Conservation (phyloP, 2,888 invertebrate species). For the Andrena camellia region DNA sequence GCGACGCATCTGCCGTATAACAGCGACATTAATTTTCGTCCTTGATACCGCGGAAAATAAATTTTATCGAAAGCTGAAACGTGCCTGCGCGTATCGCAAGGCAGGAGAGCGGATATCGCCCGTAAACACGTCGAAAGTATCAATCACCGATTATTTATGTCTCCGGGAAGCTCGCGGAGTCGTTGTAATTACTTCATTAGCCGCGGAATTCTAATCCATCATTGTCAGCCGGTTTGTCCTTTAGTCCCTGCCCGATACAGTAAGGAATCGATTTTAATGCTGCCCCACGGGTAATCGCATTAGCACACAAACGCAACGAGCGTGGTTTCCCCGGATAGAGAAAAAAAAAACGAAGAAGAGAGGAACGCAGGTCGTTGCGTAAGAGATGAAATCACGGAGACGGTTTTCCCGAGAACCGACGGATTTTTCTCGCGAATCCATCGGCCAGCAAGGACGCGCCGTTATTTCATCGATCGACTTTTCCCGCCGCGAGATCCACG, state of each 20-base stretch:
- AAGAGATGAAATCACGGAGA: constrained; percentile 65
- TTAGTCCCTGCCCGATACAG: constrained; percentile 53
- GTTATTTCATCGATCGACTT: constrained; percentile 52
- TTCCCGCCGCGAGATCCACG: neutral
- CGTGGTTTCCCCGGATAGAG: constrained; percentile 26
- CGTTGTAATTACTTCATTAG: constrained; percentile 66
- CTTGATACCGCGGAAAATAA: constrained; percentile 24
- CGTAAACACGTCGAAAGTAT: constrained; percentile 54
- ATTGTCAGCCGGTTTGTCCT: constrained; percentile 56
- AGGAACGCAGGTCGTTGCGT: constrained; percentile 49
- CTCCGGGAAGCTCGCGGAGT: constrained; percentile 43
- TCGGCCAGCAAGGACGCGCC: constrained; percentile 25
- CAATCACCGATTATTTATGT: constrained; percentile 63
- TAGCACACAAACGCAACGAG: constrained; percentile 44
- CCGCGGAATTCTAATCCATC: constrained; percentile 59
- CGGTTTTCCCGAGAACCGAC: constrained; percentile 53
- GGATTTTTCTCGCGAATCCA: constrained; percentile 55
- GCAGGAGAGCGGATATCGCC: neutral
- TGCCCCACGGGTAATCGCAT: constrained; percentile 57
- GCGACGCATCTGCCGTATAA: neutral
- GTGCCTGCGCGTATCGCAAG: neutral
- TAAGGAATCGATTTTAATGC: constrained; percentile 54
- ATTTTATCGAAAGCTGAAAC: constrained; percentile 4
- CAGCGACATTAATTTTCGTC: neutral
- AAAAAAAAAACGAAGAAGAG: constrained; percentile 24